A percentile compares a stretch with the other conserved stretches of the same genome.
These are phyloP conservation scores for Saturnia pavonia DNA, from an alignment of 2,888 invertebrate species.

Conservation along the genomic window DNA sequence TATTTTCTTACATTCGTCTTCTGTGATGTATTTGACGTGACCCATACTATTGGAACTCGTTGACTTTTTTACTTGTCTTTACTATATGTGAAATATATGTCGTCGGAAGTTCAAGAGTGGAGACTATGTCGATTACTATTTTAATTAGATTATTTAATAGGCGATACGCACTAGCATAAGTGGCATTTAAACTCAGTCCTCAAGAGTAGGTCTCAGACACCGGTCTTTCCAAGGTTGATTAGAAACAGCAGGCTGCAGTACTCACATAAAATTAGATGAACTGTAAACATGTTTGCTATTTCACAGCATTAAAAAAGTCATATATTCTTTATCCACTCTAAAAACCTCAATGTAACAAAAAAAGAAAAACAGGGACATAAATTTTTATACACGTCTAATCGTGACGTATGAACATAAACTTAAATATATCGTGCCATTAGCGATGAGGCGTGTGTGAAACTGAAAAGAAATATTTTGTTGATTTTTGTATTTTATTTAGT, in stretches of 20 bases:
- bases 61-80: background rate
- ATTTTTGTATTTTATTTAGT: background rate
- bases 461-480: background rate
- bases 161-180: no score
- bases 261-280: no score
- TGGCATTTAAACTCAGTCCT: no score
- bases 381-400: constrained; percentile 16
- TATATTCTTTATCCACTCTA: background rate
- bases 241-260: no score
- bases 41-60: background rate
- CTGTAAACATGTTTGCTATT: no score
- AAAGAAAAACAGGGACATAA: constrained; percentile 2
- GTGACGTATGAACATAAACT: constrained; percentile 9
- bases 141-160: no score
- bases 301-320: background rate
- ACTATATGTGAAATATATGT: background rate
- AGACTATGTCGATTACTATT: no score
- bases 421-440: constrained; percentile 4
- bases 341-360: background rate
- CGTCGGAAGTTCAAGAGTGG: background rate
- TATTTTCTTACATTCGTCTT: constrained; percentile 17
- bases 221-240: no score
- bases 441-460: constrained; percentile 7
- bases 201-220: no score
- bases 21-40: background rate